phyloP scores from a whole-genome alignment of 2,888 invertebrate species.

The Torymus auratus region DNA sequence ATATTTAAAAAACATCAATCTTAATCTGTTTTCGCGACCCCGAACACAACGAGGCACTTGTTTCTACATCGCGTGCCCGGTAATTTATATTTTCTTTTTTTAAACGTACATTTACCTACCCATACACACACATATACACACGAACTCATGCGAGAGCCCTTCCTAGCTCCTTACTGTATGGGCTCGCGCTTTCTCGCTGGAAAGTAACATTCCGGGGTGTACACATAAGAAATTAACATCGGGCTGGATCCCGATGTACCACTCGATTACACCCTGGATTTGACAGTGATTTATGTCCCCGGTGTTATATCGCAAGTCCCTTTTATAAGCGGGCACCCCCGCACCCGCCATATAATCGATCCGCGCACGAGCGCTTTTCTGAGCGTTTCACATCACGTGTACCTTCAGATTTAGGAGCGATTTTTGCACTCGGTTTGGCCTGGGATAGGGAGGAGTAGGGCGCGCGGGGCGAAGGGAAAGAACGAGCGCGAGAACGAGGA shows the following conservation, averaged over 20 bases:
- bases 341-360: constrained; percentile 51
- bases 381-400: constrained; percentile 53
- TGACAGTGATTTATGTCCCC: constrained; percentile 73
- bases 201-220: constrained; percentile 48
- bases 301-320: constrained; percentile 64
- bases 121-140: too few relatives aligned
- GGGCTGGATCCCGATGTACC: constrained; percentile 59
- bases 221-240: constrained; percentile 51
- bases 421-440: constrained; percentile 52
- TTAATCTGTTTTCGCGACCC: constrained; percentile 45
- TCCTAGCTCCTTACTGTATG: background rate
- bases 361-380: constrained; percentile 47
- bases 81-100: constrained; percentile 13
- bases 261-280: constrained; percentile 70
- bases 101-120: too few relatives aligned
- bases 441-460: background rate
- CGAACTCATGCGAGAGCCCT: background rate
- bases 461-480: background rate
- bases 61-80: constrained; percentile 24
- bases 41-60: background rate
- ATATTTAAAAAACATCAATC: constrained; percentile 54
- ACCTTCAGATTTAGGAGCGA: constrained; percentile 54
- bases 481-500: constrained; percentile 16
- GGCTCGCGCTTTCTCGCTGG: constrained; percentile 17
- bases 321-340: constrained; percentile 40